Conservation (phyloP, 2,113 vertebrate species). For the Apodemus speciosus region DNA sequence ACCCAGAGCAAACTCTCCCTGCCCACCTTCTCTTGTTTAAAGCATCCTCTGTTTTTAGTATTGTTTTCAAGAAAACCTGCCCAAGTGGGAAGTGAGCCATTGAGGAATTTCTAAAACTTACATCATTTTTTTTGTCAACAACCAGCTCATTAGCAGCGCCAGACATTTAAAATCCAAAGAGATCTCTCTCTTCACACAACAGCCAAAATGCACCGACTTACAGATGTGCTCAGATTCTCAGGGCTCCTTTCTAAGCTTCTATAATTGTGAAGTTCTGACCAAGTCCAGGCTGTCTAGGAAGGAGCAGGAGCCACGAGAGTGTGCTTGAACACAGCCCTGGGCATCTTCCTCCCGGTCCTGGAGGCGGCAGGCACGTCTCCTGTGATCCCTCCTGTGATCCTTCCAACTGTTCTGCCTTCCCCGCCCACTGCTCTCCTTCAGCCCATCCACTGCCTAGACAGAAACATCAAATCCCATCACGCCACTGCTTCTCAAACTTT, state of each 20-base stretch:
- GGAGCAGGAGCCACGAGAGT: background rate
- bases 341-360: background rate
- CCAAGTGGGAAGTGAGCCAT: background rate
- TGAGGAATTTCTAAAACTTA: background rate
- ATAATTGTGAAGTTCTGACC: background rate
- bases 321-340: background rate
- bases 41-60: slow-evolving; percentile 5
- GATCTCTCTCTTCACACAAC: background rate
- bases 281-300: background rate
- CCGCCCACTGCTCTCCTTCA: no score
- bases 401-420: background rate
- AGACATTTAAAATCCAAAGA: slow-evolving; percentile 4
- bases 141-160: background rate
- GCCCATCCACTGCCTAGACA: background rate
- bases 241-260: background rate
- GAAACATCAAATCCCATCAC: background rate
- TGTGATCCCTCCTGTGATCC: accelerated
- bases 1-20: background rate
- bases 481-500: no score
- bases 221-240: background rate
- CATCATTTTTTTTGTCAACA: background rate
- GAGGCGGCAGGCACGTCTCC: background rate
- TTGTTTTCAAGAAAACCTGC: slow-evolving; percentile 39
- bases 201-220: background rate
- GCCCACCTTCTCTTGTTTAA: background rate